Conservation (phyloP, 1,140 invertebrate species). For the Ylistrum balloti region DNA sequence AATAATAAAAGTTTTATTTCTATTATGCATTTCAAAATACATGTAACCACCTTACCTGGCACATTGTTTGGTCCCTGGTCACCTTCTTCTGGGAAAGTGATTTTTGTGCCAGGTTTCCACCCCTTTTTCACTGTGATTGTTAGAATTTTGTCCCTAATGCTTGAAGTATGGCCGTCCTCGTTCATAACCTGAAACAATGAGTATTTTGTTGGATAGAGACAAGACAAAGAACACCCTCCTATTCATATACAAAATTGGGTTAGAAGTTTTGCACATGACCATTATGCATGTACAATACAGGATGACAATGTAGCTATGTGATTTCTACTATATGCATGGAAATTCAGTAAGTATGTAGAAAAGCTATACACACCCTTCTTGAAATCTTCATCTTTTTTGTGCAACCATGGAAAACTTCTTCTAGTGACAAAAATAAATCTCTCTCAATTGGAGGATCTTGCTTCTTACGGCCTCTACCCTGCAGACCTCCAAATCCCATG, state of each 20-base stretch:
- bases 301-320: too few species aligned
- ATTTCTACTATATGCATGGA: too few species aligned
- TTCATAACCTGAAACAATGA: constrained; percentile 86
- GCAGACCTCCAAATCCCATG: constrained; percentile 67
- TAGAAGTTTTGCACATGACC: too few species aligned
- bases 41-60: constrained; percentile 82
- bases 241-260: too few species aligned
- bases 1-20: too few species aligned
- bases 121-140: constrained; percentile 91
- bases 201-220: too few species aligned
- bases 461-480: constrained; percentile 83
- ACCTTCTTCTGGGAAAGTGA: constrained; percentile 87
- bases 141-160: constrained; percentile 89
- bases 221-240: too few species aligned
- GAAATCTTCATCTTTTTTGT: constrained; percentile 94
- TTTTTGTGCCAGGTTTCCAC: constrained; percentile 83
- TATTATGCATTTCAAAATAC: too few species aligned
- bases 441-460: constrained; percentile 97
- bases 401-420: constrained; percentile 92
- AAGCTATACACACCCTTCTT: constrained; percentile 85
- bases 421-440: constrained; percentile 96
- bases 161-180: constrained; percentile 86
- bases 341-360: background rate
- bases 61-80: constrained; percentile 91
- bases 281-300: too few species aligned